Evolutionary conservation across 2,888 invertebrate species (phyloP).

Genomic region (Andrena haemorrhoa): DNA sequence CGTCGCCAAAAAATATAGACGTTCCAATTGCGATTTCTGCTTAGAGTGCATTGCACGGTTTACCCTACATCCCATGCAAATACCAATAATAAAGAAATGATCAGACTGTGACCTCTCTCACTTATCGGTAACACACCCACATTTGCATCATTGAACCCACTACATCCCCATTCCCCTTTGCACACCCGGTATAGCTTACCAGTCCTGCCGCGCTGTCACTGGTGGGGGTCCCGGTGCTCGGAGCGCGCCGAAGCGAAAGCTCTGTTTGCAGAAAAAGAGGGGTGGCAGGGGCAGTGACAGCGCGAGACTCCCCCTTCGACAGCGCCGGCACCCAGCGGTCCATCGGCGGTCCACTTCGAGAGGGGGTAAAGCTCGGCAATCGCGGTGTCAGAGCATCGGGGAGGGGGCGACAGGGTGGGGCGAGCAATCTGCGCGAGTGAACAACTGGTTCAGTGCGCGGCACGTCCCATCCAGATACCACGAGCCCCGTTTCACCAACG

Average conservation of each 20-base stretch:
- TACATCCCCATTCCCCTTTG: neutral
- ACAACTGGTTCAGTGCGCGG: conserved; percentile 76
- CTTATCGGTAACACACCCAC: neutral
- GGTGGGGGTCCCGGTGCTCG: conserved; percentile 46
- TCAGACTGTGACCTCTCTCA: neutral
- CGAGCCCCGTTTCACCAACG: conserved; percentile 79
- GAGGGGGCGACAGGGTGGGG: conserved; percentile 61
- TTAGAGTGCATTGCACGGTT: no score
- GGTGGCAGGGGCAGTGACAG: conserved; percentile 17
- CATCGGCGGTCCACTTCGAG: conserved; percentile 42
- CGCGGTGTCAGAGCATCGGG: conserved; percentile 17
- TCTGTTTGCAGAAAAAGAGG: conserved; percentile 27
- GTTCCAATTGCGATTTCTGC: no score
- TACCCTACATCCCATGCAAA: no score
- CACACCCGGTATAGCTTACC: conserved; percentile 47
- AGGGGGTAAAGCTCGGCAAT: conserved; percentile 26
- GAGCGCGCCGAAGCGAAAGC: conserved; percentile 57
- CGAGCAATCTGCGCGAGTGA: conserved; percentile 65
- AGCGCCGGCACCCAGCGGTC: neutral
- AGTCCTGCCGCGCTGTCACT: conserved; percentile 9
- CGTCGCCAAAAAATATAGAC: no score
- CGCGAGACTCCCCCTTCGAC: conserved; percentile 29
- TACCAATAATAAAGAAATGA: no score
- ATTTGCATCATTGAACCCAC: no score
- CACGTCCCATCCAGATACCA: conserved; percentile 76